Evolutionary conservation across 2,797 vertebrate species (phyloP), one percentile per base, ranked within the genome.

Genomic region (Chelmon rostratus): DNA sequence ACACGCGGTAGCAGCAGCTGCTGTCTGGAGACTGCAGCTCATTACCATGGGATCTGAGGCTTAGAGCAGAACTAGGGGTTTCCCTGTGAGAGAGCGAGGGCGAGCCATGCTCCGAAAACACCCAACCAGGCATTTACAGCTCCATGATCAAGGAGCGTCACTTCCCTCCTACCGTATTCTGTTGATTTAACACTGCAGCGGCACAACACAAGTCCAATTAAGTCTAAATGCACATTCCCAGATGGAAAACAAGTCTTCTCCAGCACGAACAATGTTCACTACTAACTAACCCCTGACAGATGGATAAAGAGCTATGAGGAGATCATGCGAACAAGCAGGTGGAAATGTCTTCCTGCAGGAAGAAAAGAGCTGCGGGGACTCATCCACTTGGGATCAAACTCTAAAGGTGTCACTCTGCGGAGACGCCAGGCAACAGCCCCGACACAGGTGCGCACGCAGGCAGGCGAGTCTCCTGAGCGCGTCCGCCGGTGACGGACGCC

Each of bases 21-120:
- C 79, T 74, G 85, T 88, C 82, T 83, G 71, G 73, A 86, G 79
- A 88, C 82, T 79, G 79, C 77, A 73, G 84, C 91, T 93, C 88
- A 94, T 91, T 93, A 92, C 81, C 88, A 83, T 77, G 84, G 77
- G 86, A 93, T 89, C 92, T 78, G 78, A 86, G 90, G 90, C 90
- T 90, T 69, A 79, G 66, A 86, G 88, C 73, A 86, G 44, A 68
- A 81, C 68, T 35, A 16, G 76, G 86, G 88, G 80, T 88, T 89
- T 91, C 85, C 87, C 88, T 62, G 70, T 44, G 56, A 81, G 63
- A 82, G 75, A 73, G 69, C 13, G 40, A 82, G 77, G 69, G 54
- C n/a, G 23, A 83, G 76, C 56, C 50, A 9, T 1, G 54, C 77
- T 84, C 53, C 4, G 3, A 79, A 80, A 82, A 75, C 69, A 82